Evolutionary conservation across 92 coral and sea anemone species (phyloP), one percentile per base, ranked within the genome.

Genomic region (Epizoanthus stellaris): DNA sequence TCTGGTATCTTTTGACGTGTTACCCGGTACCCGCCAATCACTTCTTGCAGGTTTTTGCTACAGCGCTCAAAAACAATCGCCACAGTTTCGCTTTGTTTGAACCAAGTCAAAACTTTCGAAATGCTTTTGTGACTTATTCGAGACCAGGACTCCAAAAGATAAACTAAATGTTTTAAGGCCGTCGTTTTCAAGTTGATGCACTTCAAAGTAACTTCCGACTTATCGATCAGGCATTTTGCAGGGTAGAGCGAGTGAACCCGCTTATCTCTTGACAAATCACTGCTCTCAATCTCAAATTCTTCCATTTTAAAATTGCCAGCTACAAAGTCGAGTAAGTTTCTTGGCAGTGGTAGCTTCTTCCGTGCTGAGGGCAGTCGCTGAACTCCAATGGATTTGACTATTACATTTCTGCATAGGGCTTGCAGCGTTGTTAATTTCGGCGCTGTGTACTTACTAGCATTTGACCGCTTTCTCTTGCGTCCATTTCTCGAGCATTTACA

Each of bases 1-100:
- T 91, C 96, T 9, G 89, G 73, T 38, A 93, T 73, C 17, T 39
- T 72, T 52, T 83, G 75, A 10, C 72, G 84, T 12, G 80, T 62
- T 30, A 52, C 86, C 81, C 90, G 90, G 80, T 93, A 89, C 57
- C 81, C 85, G 56, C 57, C 47, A 7, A 90, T 80, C 67, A 85
- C 36, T 49, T 93, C 92, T 82, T 88, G 79, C 47, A 93, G 86
- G 36, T 49, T 91, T 58, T 75, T 85, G 62, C 89, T 67, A 70
- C 87, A 74, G 15, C 88, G 92, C 57, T 93, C 89, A 21, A 93
- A 89, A 4, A 88, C 91, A 39, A 89, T 85, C 10, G 89, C 94
- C 64, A 93, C 60, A 45, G 85, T 86, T 30, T 91, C 90, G 30
- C 70, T 70, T 36, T 91, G 92, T 43, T 84, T 81, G 45, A 93